A percentile compares a stretch with the other conserved stretches of the same genome.
phyloP scores from a whole-genome alignment of 2,797 vertebrate genomes.

The Etheostoma perlongum region DNA sequence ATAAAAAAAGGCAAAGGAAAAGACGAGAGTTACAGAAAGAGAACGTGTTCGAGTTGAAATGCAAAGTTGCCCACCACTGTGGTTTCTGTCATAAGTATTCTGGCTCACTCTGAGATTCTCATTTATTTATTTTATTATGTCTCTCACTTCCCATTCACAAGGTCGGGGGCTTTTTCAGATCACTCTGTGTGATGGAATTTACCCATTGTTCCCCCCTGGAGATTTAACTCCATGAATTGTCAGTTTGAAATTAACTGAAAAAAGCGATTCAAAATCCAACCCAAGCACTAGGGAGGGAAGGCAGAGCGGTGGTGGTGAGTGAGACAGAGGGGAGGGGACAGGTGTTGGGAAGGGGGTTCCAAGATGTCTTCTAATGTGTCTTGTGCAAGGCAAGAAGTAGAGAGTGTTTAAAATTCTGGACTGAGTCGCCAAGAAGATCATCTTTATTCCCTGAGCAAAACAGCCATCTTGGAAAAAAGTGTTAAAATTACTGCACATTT shows the following conservation, averaged over 20 bases:
- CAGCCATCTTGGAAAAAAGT: conserved; percentile 60
- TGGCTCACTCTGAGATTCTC: conserved; percentile 59
- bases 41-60: conserved; percentile 39
- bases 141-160: conserved; percentile 64
- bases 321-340: conserved; percentile 19
- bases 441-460: conserved; percentile 58
- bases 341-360: conserved; percentile 6
- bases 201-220: conserved; percentile 67
- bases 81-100: conserved; percentile 60
- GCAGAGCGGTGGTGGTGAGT: conserved; percentile 9
- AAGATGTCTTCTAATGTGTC: conserved; percentile 38
- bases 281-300: conserved; percentile 16
- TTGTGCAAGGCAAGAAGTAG: conserved; percentile 14
- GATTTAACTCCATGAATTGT: conserved; percentile 78
- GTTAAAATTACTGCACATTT: conserved; percentile 61
- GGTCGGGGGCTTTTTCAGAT: conserved; percentile 68
- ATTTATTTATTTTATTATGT: conserved; percentile 72
- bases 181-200: conserved; percentile 68
- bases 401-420: conserved; percentile 27
- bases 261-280: conserved; percentile 54
- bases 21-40: conserved; percentile 28
- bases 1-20: conserved; percentile 16
- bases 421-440: conserved; percentile 48
- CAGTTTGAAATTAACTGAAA: conserved; percentile 75
- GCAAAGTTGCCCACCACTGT: conserved; percentile 49